These are phyloP conservation scores for Xenopus petersii DNA, from an alignment of 2,797 vertebrate species.

Conservation along the genomic window DNA sequence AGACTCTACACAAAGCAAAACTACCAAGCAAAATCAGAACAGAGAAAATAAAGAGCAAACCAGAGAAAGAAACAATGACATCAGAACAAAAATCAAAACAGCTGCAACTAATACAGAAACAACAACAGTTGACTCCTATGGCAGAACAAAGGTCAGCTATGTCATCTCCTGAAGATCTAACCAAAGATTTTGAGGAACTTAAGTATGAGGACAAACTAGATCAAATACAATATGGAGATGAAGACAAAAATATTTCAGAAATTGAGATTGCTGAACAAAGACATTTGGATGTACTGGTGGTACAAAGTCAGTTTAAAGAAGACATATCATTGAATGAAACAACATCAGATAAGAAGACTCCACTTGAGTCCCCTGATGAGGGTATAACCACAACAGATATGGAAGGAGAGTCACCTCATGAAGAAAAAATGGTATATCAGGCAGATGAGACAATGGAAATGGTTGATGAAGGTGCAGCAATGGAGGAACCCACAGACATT, in stretches of 20 bases:
- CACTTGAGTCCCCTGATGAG: conserved; percentile 61
- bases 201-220: conserved; percentile 71
- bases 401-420: conserved; percentile 57
- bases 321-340: conserved; percentile 51
- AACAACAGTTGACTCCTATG: conserved; percentile 52
- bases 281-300: conserved; percentile 40
- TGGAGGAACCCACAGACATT: conserved; percentile 55
- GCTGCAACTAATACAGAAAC: conserved; percentile 47
- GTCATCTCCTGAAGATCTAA: conserved; percentile 95
- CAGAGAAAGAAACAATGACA: conserved; percentile 68
- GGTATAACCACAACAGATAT: conserved; percentile 55
- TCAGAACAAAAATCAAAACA: conserved; percentile 69
- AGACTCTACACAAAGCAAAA: conserved; percentile 93
- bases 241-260: conserved; percentile 19
- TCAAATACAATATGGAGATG: conserved; percentile 23
- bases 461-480: conserved; percentile 61
- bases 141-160: conserved; percentile 76
- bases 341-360: conserved; percentile 58
- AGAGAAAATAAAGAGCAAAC: conserved; percentile 78
- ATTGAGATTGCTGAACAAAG: conserved; percentile 31
- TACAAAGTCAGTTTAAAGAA: conserved; percentile 53
- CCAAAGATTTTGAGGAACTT: conserved; percentile 92
- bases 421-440: conserved; percentile 52
- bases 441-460: conserved; percentile 53
- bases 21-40: conserved; percentile 80